Evolutionary conservation across 2,797 vertebrate genomes (phyloP).

Genomic region (Danio aesculapii): DNA sequence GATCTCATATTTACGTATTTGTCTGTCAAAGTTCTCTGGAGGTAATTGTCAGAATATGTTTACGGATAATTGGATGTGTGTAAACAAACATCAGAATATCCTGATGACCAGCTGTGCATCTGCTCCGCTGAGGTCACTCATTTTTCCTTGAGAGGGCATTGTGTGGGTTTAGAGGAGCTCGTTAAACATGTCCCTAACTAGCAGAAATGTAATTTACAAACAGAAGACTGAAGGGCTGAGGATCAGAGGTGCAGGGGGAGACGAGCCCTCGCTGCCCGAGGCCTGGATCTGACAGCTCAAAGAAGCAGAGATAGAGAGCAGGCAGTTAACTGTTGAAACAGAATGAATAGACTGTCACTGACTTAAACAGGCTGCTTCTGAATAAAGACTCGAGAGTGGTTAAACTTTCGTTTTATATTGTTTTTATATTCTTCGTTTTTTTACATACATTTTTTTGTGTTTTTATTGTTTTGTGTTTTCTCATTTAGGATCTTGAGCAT

Average conservation of each 20-base stretch:
- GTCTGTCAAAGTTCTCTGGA: neutral
- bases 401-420: neutral
- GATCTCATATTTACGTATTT: neutral
- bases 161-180: slow-evolving; percentile 49
- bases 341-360: neutral
- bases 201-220: slow-evolving; percentile 56
- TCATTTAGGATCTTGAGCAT: too few relatives aligned
- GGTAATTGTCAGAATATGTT: slow-evolving; percentile 13
- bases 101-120: slow-evolving; percentile 29
- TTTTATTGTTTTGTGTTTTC: too few relatives aligned
- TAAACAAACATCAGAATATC: slow-evolving; percentile 11
- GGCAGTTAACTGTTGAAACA: slow-evolving; percentile 55
- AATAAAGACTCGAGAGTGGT: slow-evolving; percentile 15
- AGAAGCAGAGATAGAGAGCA: slow-evolving; percentile 41
- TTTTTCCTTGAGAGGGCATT: slow-evolving; percentile 39
- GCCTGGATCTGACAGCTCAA: slow-evolving; percentile 64
- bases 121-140: slow-evolving; percentile 37
- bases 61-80: slow-evolving; percentile 34
- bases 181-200: slow-evolving; percentile 45
- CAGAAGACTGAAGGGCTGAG: slow-evolving; percentile 38
- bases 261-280: slow-evolving; percentile 55
- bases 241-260: slow-evolving; percentile 50
- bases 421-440: too few relatives aligned
- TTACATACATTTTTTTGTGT: too few relatives aligned
- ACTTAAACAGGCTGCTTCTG: neutral